A percentile compares a stretch with the other conserved stretches of the same genome.
phyloP scores from a whole-genome alignment of 2,888 invertebrate genomes.

The Drosophila pseudotalamancana region DNA sequence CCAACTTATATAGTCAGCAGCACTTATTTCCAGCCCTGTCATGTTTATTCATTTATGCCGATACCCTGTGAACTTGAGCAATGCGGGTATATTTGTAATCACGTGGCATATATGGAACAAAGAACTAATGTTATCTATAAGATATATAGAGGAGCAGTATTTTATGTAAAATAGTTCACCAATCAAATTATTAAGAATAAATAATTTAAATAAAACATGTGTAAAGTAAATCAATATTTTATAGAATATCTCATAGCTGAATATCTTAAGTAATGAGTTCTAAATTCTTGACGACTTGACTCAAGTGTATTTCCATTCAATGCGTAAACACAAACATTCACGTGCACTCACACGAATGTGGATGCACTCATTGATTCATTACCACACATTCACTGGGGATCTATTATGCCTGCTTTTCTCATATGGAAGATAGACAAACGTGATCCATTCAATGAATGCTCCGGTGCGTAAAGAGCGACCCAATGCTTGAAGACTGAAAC shows the following conservation, averaged over 20 bases:
- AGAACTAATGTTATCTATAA: no score
- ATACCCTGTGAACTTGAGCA: conserved; percentile 21
- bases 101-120: background rate
- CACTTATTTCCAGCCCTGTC: conserved; percentile 16
- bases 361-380: conserved; percentile 26
- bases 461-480: conserved; percentile 18
- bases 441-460: conserved; percentile 44
- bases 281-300: background rate
- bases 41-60: conserved; percentile 26
- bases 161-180: no score
- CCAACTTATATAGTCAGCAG: conserved; percentile 10
- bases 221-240: no score
- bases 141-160: no score
- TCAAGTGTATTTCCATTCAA: conserved; percentile 6
- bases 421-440: conserved; percentile 43
- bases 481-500: conserved; percentile 6
- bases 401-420: conserved; percentile 21
- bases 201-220: no score
- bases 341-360: background rate
- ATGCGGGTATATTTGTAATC: background rate
- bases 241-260: conserved; percentile 6
- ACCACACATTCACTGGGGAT: conserved; percentile 29
- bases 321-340: background rate
- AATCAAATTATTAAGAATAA: background rate
- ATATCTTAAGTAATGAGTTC: background rate